A percentile compares a stretch with the other conserved stretches of the same genome.
Conservation (phyloP, 2,888 invertebrate genomes). For the Balanococcus diminutus region DNA sequence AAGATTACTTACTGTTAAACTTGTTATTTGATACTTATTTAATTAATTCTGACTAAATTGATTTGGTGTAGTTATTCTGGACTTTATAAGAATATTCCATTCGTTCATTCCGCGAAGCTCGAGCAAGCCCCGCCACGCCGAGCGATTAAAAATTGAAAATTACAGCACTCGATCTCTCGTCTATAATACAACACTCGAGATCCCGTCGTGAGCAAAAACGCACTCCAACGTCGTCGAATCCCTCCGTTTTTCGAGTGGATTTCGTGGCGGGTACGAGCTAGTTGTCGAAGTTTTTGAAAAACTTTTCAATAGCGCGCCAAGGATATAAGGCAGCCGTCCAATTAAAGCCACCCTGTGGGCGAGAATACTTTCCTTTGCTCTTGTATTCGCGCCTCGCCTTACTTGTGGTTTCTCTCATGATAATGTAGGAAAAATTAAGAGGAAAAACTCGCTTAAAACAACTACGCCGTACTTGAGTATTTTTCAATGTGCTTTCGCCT, state of each 20-base stretch:
- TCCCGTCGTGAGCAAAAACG: conserved; percentile 45
- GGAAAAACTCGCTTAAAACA: conserved; percentile 29
- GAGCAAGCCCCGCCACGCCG: not conserved
- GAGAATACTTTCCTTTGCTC: not conserved
- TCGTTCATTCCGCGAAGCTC: not conserved
- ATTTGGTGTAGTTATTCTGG: no score
- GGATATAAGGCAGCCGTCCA: conserved; percentile 30
- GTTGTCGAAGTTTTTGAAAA: conserved; percentile 30
- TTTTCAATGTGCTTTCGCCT: not conserved
- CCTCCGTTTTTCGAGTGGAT: conserved; percentile 39
- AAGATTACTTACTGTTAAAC: no score
- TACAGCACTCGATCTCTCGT: conserved; percentile 43
- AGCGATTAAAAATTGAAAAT: conserved; percentile 47
- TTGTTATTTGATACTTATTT: no score
- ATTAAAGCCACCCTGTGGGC: conserved; percentile 48
- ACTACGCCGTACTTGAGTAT: not conserved
- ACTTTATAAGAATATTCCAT: not conserved
- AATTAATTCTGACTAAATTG: no score
- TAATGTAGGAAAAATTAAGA: conserved; percentile 22
- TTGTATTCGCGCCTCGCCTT: not conserved
- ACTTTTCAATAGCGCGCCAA: conserved; percentile 44
- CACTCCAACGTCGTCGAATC: conserved; percentile 36
- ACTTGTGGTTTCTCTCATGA: not conserved
- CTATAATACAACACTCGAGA: conserved; percentile 45
- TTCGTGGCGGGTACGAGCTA: conserved; percentile 24